phyloP scores from a whole-genome alignment of 2,113 vertebrate species.

The Eubucco bourcierii region DNA sequence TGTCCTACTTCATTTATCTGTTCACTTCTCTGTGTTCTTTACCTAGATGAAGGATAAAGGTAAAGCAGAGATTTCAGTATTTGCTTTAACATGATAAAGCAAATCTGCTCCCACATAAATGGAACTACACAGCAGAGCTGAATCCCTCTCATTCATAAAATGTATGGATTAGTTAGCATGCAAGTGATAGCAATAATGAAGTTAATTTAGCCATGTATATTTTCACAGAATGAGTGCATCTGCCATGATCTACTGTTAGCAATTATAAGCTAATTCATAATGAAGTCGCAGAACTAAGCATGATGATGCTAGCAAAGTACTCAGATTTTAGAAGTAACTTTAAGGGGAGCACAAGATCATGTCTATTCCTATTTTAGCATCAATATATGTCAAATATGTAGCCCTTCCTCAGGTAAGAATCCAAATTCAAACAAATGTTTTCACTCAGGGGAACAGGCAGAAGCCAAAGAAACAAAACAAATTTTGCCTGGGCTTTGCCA shows the following conservation, averaged over 20 bases:
- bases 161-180: background rate
- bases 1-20: background rate
- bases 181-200: background rate
- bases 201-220: background rate
- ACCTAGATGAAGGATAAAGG: background rate
- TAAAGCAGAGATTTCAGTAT: background rate
- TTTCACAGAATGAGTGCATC: slow-evolving; percentile 4
- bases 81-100: background rate
- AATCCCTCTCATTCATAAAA: background rate
- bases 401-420: background rate
- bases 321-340: background rate
- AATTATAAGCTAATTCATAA: background rate
- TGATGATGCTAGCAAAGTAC: background rate
- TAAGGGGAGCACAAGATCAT: background rate
- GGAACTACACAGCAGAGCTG: background rate
- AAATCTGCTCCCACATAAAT: background rate
- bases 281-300: background rate
- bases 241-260: background rate
- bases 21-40: background rate
- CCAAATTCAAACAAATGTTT: background rate
- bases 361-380: background rate
- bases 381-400: background rate
- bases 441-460: background rate
- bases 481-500: background rate
- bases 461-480: background rate